phyloP scores from a whole-genome alignment of 2,888 invertebrate genomes.

The Xestobium rufovillosum region DNA sequence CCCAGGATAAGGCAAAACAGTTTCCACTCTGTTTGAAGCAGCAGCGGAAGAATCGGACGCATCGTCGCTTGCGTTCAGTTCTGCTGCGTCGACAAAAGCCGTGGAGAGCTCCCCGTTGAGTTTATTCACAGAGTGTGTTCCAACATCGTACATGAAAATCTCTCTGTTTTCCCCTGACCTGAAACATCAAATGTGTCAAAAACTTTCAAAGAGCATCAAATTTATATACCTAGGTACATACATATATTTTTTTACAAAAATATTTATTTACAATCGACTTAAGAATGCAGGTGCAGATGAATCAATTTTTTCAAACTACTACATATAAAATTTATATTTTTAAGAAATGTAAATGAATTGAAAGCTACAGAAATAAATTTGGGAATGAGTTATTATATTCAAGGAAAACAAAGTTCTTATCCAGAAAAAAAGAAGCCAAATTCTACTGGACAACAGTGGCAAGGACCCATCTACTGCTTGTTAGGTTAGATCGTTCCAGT shows the following conservation, averaged over 20 bases:
- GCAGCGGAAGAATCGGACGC: slow-evolving; percentile 31
- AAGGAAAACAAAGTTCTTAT: no score
- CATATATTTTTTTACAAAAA: slow-evolving; percentile 7
- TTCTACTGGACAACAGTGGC: no score
- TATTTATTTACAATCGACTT: slow-evolving; percentile 6
- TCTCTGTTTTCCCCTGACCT: slow-evolving; percentile 52
- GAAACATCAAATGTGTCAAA: slow-evolving; percentile 14
- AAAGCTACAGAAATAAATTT: no score
- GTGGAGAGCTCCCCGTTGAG: slow-evolving; percentile 73
- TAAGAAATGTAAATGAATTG: no score
- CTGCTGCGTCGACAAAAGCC: slow-evolving; percentile 81
- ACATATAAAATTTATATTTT: no score
- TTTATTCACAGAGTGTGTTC: slow-evolving; percentile 65
- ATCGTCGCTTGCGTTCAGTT: slow-evolving; percentile 59
- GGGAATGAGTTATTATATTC: no score
- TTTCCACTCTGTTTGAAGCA: slow-evolving; percentile 34
- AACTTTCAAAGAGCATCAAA: slow-evolving; percentile 1
- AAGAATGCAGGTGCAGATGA: no score
- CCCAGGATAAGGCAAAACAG: slow-evolving; percentile 29
- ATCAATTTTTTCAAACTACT: no score
- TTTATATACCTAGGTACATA: slow-evolving; percentile 8
- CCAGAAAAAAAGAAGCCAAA: no score
- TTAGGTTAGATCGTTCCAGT: no score
- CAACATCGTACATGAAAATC: slow-evolving; percentile 82
- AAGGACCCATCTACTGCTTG: no score